These are phyloP conservation scores for Miichthys miiuy DNA, from an alignment of 2,797 vertebrate genomes.

Conservation along the genomic window DNA sequence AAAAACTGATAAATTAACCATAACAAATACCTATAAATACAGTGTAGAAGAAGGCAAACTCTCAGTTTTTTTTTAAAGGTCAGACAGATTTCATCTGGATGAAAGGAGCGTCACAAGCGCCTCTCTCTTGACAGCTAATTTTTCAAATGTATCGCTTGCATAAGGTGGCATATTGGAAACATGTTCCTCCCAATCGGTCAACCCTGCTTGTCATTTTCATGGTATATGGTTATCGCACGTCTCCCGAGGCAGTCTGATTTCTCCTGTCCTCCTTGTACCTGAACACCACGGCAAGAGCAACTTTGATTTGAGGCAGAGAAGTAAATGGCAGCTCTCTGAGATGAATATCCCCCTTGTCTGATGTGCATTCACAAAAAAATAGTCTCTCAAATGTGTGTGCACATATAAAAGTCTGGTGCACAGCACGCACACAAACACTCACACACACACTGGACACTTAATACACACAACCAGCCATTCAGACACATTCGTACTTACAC, in stretches of 20 bases:
- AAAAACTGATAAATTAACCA: constrained; percentile 75
- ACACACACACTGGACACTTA: constrained; percentile 18
- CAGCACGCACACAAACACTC: constrained; percentile 2
- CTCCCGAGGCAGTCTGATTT: constrained; percentile 56
- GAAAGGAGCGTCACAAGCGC: constrained; percentile 57
- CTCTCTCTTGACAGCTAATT: constrained; percentile 74
- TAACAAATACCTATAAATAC: constrained; percentile 70
- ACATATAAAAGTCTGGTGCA: constrained; percentile 36
- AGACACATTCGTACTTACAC: constrained; percentile 35
- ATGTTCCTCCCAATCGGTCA: constrained; percentile 63
- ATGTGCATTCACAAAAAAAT: constrained; percentile 72
- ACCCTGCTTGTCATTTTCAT: constrained; percentile 67
- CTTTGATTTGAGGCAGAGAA: constrained; percentile 61
- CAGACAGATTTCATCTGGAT: constrained; percentile 66
- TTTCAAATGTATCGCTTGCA: constrained; percentile 70
- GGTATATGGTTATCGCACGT: constrained; percentile 47
- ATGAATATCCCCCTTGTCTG: constrained; percentile 55
- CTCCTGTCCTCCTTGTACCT: constrained; percentile 62
- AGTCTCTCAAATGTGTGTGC: constrained; percentile 62
- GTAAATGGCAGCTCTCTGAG: constrained; percentile 61
- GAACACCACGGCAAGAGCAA: constrained; percentile 52
- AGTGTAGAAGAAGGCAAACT: constrained; percentile 55
- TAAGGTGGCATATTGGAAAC: constrained; percentile 73
- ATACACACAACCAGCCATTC: constrained; percentile 32
- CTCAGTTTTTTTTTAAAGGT: constrained; percentile 63